Evolutionary conservation across 2,797 vertebrate species (phyloP).

Genomic region (Pseudotriccus pelzelni): DNA sequence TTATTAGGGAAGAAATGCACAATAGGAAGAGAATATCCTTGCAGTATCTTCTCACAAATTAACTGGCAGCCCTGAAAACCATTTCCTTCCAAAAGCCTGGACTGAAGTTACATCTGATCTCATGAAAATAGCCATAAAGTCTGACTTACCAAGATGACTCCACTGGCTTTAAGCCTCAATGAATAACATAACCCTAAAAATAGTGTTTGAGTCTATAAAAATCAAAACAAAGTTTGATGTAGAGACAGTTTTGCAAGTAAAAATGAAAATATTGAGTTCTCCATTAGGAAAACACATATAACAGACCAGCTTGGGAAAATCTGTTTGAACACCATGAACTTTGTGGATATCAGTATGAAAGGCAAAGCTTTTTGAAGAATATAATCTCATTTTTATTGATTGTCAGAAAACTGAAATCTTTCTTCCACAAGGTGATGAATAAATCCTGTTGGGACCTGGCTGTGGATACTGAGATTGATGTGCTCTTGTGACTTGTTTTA

Average conservation of each 20-base stretch:
- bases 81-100: constrained; percentile 30
- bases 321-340: neutral
- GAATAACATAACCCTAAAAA: constrained; percentile 48
- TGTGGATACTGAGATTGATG: neutral
- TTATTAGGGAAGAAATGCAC: neutral
- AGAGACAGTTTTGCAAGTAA: constrained; percentile 9
- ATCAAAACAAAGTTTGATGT: constrained; percentile 24
- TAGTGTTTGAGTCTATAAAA: constrained; percentile 29
- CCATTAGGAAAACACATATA: neutral
- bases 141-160: constrained; percentile 28
- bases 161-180: neutral
- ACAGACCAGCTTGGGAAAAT: constrained; percentile 1
- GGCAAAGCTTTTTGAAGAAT: neutral
- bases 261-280: constrained; percentile 24
- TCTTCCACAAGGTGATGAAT: neutral
- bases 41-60: constrained; percentile 7
- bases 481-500: neutral
- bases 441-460: neutral
- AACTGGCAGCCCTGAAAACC: constrained; percentile 26
- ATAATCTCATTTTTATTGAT: neutral
- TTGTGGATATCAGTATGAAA: neutral
- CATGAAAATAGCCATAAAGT: constrained; percentile 45
- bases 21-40: constrained; percentile 5
- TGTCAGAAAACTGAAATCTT: neutral
- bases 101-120: constrained; percentile 19